phyloP scores from a whole-genome alignment of 2,113 vertebrate genomes.

The Arizona elegans region DNA sequence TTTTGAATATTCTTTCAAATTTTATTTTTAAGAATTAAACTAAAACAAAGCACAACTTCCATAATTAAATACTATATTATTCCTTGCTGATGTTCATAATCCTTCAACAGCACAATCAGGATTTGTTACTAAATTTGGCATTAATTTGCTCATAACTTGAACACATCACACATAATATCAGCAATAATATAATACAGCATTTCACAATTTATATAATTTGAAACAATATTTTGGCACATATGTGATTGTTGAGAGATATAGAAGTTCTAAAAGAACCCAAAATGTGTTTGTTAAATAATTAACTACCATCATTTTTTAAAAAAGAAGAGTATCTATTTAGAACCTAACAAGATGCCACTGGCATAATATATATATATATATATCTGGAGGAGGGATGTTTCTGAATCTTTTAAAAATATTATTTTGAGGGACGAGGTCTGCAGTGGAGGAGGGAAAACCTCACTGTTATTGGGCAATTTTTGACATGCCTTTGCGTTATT shows the following conservation, averaged over 20 bases:
- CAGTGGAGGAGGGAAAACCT: not conserved
- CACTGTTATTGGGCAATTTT: not conserved
- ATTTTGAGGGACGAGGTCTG: not conserved
- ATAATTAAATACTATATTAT: not conserved
- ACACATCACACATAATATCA: slow-evolving; percentile 27
- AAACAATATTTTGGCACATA: not conserved
- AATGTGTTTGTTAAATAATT: not conserved
- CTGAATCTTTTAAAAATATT: not conserved
- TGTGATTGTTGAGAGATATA: not conserved
- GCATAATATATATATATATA: not conserved
- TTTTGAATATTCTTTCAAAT: not conserved
- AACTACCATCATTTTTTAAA: not conserved
- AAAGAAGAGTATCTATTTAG: not conserved
- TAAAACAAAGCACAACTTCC: not conserved
- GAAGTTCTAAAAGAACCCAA: not conserved
- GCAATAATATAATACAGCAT: not conserved
- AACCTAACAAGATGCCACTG: not conserved
- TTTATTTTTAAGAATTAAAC: not conserved
- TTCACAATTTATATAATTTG: slow-evolving; percentile 16
- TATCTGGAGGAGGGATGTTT: not conserved
- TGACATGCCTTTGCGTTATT: not conserved
- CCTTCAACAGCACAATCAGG: not conserved
- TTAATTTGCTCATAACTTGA: too few relatives aligned
- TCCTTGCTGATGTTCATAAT: rapidly evolving
- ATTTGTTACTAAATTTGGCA: slow-evolving; percentile 48